These are phyloP conservation scores for Scolopax mira DNA, from an alignment of 2,113 vertebrate genomes.

Conservation along the genomic window DNA sequence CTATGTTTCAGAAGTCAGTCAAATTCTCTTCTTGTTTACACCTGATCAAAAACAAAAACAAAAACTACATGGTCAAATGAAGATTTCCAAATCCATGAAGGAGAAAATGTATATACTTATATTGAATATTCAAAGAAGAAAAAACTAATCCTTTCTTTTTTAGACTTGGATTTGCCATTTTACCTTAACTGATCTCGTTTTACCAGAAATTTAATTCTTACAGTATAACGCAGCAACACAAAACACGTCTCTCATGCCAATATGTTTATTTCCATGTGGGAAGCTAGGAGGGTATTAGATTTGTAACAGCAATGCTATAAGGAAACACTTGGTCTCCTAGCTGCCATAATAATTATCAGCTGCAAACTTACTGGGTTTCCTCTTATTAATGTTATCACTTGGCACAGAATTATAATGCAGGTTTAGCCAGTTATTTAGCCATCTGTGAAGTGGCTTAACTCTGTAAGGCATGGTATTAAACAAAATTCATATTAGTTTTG, in stretches of 20 bases:
- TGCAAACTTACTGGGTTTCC: constrained; percentile 10
- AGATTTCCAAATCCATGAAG: not conserved
- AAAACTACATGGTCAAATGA: not conserved
- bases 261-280: not conserved
- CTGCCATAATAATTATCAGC: constrained; percentile 21
- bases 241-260: not conserved
- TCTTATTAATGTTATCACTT: constrained; percentile 46
- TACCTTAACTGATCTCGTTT: not conserved
- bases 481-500: not conserved
- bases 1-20: not conserved
- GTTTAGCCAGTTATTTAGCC: constrained; percentile 9
- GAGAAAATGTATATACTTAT: not conserved
- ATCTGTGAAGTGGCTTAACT: constrained; percentile 38
- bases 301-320: not conserved
- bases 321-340: not conserved
- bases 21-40: not conserved
- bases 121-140: not conserved
- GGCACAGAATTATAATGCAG: not conserved
- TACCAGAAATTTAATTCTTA: not conserved
- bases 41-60: not conserved
- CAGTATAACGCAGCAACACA: not conserved
- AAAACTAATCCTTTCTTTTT: not conserved
- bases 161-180: not conserved
- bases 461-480: not conserved
- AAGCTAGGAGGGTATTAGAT: not conserved